These are phyloP conservation scores for Petrophora chlorosata DNA, from an alignment of 2,888 invertebrate species.

Conservation along the genomic window DNA sequence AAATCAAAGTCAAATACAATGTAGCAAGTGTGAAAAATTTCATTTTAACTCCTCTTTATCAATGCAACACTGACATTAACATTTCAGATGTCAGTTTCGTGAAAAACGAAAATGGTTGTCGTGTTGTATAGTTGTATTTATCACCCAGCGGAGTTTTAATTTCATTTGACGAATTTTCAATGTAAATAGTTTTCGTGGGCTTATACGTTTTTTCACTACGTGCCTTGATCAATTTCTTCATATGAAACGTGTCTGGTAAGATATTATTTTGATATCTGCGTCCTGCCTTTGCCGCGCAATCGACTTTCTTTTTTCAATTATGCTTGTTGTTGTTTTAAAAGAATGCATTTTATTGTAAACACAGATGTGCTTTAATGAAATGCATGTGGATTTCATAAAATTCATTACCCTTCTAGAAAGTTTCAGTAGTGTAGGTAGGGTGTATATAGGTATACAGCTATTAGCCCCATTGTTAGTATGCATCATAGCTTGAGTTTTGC, in stretches of 20 bases:
- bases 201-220: background rate
- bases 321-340: slow-evolving; percentile 38
- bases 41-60: too few relatives aligned
- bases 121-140: slow-evolving; percentile 26
- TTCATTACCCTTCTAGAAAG: background rate
- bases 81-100: slow-evolving; percentile 7
- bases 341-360: background rate
- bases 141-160: slow-evolving; percentile 7
- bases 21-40: too few relatives aligned
- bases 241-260: slow-evolving; percentile 28
- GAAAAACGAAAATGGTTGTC: slow-evolving; percentile 47
- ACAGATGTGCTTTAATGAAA: background rate
- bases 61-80: background rate
- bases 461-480: too few relatives aligned
- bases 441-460: too few relatives aligned
- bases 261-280: background rate
- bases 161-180: slow-evolving; percentile 5
- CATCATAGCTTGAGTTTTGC: too few relatives aligned
- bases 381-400: too few relatives aligned
- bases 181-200: slow-evolving; percentile 4
- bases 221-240: background rate
- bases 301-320: slow-evolving; percentile 46
- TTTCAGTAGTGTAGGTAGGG: too few relatives aligned
- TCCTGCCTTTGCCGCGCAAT: slow-evolving; percentile 62
- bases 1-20: background rate